Evolutionary conservation across 2,797 vertebrate species (phyloP).

Genomic region (Petrocephalus schoutedeni): DNA sequence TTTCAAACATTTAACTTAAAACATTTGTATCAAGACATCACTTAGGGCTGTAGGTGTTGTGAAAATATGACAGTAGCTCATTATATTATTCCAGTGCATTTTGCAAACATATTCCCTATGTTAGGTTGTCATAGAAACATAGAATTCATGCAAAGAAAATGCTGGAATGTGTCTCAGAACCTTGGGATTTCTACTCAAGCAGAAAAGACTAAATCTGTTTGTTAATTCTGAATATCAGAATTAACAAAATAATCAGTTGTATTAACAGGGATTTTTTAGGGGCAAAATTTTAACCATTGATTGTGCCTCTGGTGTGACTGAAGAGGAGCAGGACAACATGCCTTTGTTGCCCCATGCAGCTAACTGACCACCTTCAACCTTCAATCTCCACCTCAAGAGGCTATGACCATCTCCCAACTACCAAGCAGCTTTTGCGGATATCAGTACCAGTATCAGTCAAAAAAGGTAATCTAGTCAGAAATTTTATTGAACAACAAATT

Average conservation of each 20-base stretch:
- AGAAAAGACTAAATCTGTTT: background rate
- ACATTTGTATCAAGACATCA: background rate
- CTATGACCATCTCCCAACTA: background rate
- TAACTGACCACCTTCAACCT: background rate
- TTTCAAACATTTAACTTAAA: background rate
- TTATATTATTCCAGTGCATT: background rate
- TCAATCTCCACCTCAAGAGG: background rate
- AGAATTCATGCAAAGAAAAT: background rate
- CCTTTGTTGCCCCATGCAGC: background rate
- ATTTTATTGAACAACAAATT: background rate
- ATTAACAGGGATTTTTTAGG: background rate
- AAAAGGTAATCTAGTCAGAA: background rate
- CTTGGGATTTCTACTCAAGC: background rate
- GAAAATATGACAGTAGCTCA: background rate
- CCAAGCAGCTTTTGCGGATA: background rate
- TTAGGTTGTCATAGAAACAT: slow-evolving; percentile 14
- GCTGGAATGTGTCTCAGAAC: background rate
- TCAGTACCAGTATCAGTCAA: background rate
- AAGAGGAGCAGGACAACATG: background rate
- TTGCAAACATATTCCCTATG: background rate
- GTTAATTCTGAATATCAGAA: background rate
- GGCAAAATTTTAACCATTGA: background rate
- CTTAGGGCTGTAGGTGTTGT: background rate
- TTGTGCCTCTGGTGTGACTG: background rate
- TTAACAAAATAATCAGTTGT: background rate